A percentile compares a stretch with the other conserved stretches of the same genome.
phyloP scores from a whole-genome alignment of 1,140 invertebrate genomes.

The Triops longicaudatus region DNA sequence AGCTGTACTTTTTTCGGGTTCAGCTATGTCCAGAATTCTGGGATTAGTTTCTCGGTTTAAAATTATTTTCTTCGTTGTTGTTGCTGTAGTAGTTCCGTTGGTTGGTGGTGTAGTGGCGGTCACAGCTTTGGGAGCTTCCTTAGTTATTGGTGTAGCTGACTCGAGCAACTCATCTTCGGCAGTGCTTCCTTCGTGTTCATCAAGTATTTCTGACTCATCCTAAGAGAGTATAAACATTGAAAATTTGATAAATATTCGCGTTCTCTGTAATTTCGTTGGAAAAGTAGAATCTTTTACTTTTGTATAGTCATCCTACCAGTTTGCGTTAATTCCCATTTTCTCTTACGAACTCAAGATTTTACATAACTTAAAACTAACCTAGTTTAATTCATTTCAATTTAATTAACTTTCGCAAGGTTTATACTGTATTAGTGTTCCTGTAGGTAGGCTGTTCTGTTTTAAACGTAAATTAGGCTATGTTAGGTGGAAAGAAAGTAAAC shows the following conservation, averaged over 20 bases:
- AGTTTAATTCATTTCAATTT: too few relatives aligned
- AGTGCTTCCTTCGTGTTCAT: constrained; percentile 35
- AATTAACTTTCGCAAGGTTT: too few relatives aligned
- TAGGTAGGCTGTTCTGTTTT: too few relatives aligned
- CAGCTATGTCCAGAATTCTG: neutral
- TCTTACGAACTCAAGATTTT: too few relatives aligned
- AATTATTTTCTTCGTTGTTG: constrained; percentile 49
- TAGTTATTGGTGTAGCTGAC: neutral
- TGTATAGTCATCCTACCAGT: neutral
- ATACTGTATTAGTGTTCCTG: too few relatives aligned
- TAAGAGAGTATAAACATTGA: neutral
- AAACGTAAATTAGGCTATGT: too few relatives aligned
- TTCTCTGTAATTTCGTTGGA: too few relatives aligned
- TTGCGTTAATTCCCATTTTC: too few relatives aligned
- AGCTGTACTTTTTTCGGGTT: neutral
- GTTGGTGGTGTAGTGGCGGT: neutral
- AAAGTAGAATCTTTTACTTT: too few relatives aligned
- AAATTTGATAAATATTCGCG: too few relatives aligned
- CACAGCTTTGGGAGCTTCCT: neutral
- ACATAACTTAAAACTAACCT: too few relatives aligned
- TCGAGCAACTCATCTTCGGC: constrained; percentile 32
- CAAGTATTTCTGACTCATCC: constrained; percentile 25
- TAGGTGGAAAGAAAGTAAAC: too few relatives aligned
- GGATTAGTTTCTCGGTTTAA: constrained; percentile 48
- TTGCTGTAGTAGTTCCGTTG: neutral